Conservation (phyloP, 2,888 invertebrate species). For the Callyntrura sp. region DNA sequence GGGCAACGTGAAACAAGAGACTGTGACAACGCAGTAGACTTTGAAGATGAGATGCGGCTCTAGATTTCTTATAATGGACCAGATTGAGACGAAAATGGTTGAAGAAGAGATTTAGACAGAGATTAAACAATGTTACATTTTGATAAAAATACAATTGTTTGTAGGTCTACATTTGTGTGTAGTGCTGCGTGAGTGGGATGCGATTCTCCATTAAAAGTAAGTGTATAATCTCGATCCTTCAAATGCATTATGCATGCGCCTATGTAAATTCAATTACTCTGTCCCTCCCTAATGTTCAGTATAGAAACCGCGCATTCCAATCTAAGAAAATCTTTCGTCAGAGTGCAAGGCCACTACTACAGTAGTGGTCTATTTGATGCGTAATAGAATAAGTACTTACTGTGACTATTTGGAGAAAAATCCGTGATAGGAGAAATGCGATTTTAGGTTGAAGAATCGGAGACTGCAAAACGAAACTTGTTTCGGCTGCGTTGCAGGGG, state of each 20-base stretch:
- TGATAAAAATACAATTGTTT: neutral
- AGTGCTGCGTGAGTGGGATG: too few relatives aligned
- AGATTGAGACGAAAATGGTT: neutral
- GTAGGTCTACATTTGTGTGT: neutral
- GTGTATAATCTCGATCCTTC: neutral
- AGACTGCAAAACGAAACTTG: too few relatives aligned
- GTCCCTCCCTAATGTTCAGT: neutral
- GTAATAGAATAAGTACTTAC: too few relatives aligned
- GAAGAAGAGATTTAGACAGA: conserved; percentile 1
- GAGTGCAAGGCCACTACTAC: too few relatives aligned
- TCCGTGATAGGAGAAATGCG: too few relatives aligned
- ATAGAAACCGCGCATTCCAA: neutral
- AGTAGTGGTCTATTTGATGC: too few relatives aligned
- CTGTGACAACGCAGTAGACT: too few relatives aligned
- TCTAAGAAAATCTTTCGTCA: neutral
- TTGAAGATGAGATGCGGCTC: neutral
- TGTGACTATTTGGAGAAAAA: too few relatives aligned
- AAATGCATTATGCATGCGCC: neutral
- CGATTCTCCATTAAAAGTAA: too few relatives aligned
- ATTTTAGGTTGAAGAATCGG: too few relatives aligned
- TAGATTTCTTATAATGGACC: neutral
- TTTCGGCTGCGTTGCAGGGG: too few relatives aligned
- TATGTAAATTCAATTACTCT: neutral
- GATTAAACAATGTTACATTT: neutral
- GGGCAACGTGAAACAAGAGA: too few relatives aligned